A percentile compares a stretch with the other conserved stretches of the same genome.
These are phyloP conservation scores for Hermetia illucens DNA, from an alignment of 1,140 invertebrate genomes.

Conservation along the genomic window DNA sequence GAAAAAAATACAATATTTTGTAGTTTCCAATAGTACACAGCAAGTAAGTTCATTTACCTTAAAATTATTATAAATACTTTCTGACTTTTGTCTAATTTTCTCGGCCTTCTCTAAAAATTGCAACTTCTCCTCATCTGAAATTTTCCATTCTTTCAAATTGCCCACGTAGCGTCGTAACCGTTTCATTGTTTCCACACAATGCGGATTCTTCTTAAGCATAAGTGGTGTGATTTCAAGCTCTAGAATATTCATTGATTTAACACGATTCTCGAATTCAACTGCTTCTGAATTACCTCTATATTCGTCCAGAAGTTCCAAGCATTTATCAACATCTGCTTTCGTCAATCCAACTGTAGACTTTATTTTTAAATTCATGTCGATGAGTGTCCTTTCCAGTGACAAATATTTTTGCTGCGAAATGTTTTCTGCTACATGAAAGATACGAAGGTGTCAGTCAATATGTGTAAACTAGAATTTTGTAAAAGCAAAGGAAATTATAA, in stretches of 20 bases:
- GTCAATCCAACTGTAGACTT: conserved; percentile 49
- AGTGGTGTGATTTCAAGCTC: conserved; percentile 53
- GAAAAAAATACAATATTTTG: conserved; percentile 9
- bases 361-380: conserved; percentile 58
- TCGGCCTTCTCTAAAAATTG: conserved; percentile 49
- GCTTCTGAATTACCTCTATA: conserved; percentile 31
- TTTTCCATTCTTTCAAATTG: conserved; percentile 54
- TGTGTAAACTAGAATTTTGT: no score
- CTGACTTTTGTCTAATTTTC: conserved; percentile 48
- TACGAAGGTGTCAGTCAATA: not conserved
- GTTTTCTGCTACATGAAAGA: conserved; percentile 17
- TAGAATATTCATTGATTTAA: conserved; percentile 30
- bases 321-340: conserved; percentile 46
- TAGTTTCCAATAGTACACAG: conserved; percentile 8
- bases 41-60: conserved; percentile 31
- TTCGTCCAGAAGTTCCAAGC: conserved; percentile 44
- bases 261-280: conserved; percentile 12
- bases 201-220: conserved; percentile 75
- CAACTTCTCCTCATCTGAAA: conserved; percentile 42
- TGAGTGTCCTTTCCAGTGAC: conserved; percentile 51
- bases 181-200: conserved; percentile 62
- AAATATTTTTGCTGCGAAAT: conserved; percentile 36
- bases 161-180: conserved; percentile 57
- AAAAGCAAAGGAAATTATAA: no score
- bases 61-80: conserved; percentile 45